Evolutionary conservation across 1,140 invertebrate species (phyloP).

Genomic region (Trichonephila inaurata): DNA sequence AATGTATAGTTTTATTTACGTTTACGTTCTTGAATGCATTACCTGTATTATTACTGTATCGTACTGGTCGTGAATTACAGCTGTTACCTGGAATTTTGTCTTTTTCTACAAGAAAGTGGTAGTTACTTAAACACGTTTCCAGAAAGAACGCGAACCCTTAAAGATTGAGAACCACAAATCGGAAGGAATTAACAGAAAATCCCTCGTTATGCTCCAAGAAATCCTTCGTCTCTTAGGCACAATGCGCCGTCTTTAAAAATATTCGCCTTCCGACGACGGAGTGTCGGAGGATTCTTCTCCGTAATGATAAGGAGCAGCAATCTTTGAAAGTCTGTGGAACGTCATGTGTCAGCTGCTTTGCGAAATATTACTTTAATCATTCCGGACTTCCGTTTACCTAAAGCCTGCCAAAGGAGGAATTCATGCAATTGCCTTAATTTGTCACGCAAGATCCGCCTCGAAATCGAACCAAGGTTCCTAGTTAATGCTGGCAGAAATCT

Average conservation of each 20-base stretch:
- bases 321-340: conserved; percentile 16
- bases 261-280: background rate
- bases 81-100: background rate
- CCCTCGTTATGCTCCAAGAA: too few relatives aligned
- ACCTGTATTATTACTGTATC: background rate
- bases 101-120: too few relatives aligned
- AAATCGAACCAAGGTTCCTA: background rate
- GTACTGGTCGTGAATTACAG: background rate
- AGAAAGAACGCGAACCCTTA: too few relatives aligned
- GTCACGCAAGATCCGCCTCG: conserved; percentile 23
- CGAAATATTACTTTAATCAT: conserved; percentile 58
- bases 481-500: background rate
- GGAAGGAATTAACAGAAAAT: too few relatives aligned
- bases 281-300: conserved; percentile 16
- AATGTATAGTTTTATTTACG: too few relatives aligned
- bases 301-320: conserved; percentile 40
- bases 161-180: too few relatives aligned
- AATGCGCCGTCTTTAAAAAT: background rate
- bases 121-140: too few relatives aligned
- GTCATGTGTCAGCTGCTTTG: conserved; percentile 39
- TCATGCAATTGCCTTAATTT: conserved; percentile 41
- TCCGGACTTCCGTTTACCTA: conserved; percentile 43
- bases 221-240: too few relatives aligned
- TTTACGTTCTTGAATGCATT: too few relatives aligned
- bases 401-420: conserved; percentile 1